Evolutionary conservation across 2,113 vertebrate genomes (phyloP), one percentile per base, ranked within the genome.

Genomic region (Phyllopteryx taeniolatus): DNA sequence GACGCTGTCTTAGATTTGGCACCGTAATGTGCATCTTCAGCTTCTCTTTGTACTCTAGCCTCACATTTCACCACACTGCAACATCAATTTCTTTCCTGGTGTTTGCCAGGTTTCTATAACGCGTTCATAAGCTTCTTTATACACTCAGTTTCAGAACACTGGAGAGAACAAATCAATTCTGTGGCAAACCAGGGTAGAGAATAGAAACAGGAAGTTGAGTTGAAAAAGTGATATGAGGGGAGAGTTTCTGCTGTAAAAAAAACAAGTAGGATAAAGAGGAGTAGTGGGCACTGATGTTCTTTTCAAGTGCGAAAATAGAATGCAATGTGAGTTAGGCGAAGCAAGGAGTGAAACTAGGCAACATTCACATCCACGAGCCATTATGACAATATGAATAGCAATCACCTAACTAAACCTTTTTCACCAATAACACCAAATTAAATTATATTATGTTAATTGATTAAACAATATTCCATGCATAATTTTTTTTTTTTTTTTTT

Each of bases 1-100:
- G 61, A 35, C 76, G 68, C 74, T 79, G 79, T 80, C 81, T 69
- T 65, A 61, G 35, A 68, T 60, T 79, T 59, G 64, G 70, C 54
- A 57, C 49, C 53, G 56, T 83, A 76, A 17, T 74, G 66, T 79
- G 72, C n/a, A 49, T 27, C 70, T 71, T 78, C 39, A 59, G 68
- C 68, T 60, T 27, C 47, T 70, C 64, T 54, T 74, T 42, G 72
- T 68, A 31, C 60, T 66, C 5, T 0, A 33, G 62, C 8, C 9
- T 2, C 27, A 73, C 31, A 54, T 78, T 44, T 44, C 51, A 63
- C 20, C 22, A 72, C 68, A 72, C 51, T 39, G 17, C n/a, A 35
- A n/a, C 51, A 27, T 63, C 54, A 54, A 11, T 75, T 54, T 72
- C 22, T 46, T 53, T 44, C 43, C 46, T 46, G 15, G 35, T 31